Conservation (phyloP, 1,140 invertebrate genomes). For the Polyergus mexicanus region DNA sequence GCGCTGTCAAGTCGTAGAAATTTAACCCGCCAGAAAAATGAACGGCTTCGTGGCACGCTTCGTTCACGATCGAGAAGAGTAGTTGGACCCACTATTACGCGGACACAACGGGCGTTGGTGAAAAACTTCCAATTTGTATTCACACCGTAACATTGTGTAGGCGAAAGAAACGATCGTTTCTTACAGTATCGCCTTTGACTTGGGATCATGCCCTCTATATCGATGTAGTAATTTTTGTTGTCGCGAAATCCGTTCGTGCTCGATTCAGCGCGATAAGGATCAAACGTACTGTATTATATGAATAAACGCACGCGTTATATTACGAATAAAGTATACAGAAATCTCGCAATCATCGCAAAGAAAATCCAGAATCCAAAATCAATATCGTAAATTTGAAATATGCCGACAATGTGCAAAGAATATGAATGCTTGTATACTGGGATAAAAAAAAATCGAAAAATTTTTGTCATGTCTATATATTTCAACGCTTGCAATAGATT, state of each 20-base stretch:
- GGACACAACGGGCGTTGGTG: constrained; percentile 68
- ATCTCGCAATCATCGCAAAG: not conserved
- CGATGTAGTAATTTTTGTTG: constrained; percentile 24
- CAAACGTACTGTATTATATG: constrained; percentile 2
- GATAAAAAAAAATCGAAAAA: constrained; percentile 35
- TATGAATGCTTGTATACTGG: not conserved
- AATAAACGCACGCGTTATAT: constrained; percentile 11
- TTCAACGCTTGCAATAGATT: constrained; percentile 40
- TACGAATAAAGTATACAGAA: not conserved
- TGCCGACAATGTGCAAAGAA: constrained; percentile 12
- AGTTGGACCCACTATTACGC: constrained; percentile 48
- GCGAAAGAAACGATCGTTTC: constrained; percentile 76
- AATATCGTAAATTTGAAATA: constrained; percentile 34
- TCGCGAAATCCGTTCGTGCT: not conserved
- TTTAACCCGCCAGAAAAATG: constrained; percentile 81
- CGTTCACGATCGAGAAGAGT: constrained; percentile 55
- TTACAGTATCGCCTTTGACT: constrained; percentile 41
- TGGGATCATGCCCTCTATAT: not conserved
- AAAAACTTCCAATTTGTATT: constrained; percentile 83
- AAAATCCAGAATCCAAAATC: constrained; percentile 36
- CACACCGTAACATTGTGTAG: constrained; percentile 76
- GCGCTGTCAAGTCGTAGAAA: constrained; percentile 82
- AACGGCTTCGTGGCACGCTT: constrained; percentile 71
- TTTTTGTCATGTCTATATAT: constrained; percentile 21
- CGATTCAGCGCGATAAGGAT: not conserved